Base-by-base conservation (phyloP, 2,113 vertebrate species). In the Cynoglossus semilaevis region DNA sequence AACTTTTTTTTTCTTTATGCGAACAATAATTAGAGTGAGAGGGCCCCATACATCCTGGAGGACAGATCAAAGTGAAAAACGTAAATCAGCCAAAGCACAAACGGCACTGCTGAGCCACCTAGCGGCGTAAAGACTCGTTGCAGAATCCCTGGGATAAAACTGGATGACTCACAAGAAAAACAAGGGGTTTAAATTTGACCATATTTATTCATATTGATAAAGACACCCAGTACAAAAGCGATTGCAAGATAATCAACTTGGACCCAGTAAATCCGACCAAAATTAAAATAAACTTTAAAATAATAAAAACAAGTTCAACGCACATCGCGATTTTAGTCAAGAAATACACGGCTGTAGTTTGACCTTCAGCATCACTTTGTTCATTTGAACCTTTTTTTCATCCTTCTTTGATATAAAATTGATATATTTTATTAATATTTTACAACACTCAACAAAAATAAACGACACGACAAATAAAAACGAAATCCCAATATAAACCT, bases 121-220 rank as follows among this genome's bases (percentile, higher is more conserved):
- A 38, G 12, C 7, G 37, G 8, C 37, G 37, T 1, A 38, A 38
- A 38, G 37, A 38, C 22, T 29, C 22, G 22, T 29, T 29, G 22
- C 22, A 29, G 22, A 29, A 29, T 29, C 22, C 22, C 22, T 29
- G 22, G 22, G 3, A 38, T 4, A 2, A 38, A 38, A 12, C 12
- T 38, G 2, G 37, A 12, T 9, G 12, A 38, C 37, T 1, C 37
- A 10, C 8, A 38, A 2, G 12, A 40, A 40, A 40, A 40, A 8
- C 12, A 40, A 11, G 13, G 51, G 13, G 3, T 85, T 81, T 85
- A 78, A 63, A 90, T 87, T 91, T 92, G 67, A 73, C 74, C 77
- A 80, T 72, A 64, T 89, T 87, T 88, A 94, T 95, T 94, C 85
- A 92, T 92, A 92, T 86, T 88, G 87, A 65, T 90, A 84, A 92